Evolutionary conservation across 2,113 vertebrate species (phyloP), one percentile per base, ranked within the genome.

Genomic region (Anguilla rostrata): DNA sequence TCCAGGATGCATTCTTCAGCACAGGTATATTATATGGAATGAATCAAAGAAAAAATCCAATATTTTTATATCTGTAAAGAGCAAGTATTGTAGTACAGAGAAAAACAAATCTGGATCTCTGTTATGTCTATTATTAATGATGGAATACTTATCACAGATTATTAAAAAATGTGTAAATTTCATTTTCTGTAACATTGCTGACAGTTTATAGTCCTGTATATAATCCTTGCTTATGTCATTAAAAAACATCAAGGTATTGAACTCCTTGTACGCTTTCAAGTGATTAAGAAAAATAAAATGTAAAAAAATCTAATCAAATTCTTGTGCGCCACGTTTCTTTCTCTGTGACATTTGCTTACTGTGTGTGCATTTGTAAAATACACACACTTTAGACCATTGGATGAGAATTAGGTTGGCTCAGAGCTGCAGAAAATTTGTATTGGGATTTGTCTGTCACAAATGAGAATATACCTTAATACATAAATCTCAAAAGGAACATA

Each of bases 161-260:
- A 90, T 90, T 88, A 85, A 92, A 92, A 92, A 87, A 81, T 82
- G 84, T 91, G 90, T 92, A 40, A 81, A 83, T 90, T 93, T 95
- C 87, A 90, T 94, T 95, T 94, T 94, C 94, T 95, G 94, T 96
- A 94, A 93, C 85, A 88, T 78, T 93, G 94, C 93, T 92, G 90
- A 94, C 87, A 90, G 92, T 95, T 93, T 90, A 89, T 92, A 91
- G 92, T 93, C 91, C 90, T 91, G 89, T 92, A 91, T 89, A 91
- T 90, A 91, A 89, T 89, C 91, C 94, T 94, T 93, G 92, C 91
- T 95, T 94, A 84, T 91, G 90, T 94, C 91, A 92, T 92, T 93
- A 66, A 90, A 89, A 82, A 78, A 87, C 89, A 93, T 90, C 85
- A 88, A 90, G 92, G 91, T 93, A 92, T 92, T 93, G 91, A 94